A percentile compares a stretch with the other conserved stretches of the same genome.
Conservation (phyloP, 2,797 vertebrate species). For the Oreonectes daqikongensis region DNA sequence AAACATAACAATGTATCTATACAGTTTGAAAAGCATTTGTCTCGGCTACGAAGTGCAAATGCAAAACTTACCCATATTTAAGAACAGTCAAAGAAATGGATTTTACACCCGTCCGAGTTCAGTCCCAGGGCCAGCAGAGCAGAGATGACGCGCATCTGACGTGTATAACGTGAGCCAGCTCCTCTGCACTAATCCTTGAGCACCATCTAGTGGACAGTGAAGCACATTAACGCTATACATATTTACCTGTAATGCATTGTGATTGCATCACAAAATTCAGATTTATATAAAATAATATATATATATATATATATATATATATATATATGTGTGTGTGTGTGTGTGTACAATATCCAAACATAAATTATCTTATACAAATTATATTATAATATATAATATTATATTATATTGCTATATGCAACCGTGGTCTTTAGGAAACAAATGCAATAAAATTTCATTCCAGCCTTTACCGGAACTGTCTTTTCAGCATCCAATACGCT, state of each 20-base stretch:
- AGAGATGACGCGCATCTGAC: slow-evolving; percentile 25
- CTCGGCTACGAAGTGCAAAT: background rate
- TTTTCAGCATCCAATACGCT: slow-evolving; percentile 8
- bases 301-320: too few species aligned
- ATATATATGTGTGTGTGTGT: background rate
- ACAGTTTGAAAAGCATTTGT: too few species aligned
- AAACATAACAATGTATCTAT: background rate
- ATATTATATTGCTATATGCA: background rate
- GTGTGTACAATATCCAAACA: background rate
- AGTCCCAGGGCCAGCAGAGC: slow-evolving; percentile 16
- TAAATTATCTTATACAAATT: background rate
- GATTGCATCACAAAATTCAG: too few species aligned
- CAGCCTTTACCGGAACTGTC: background rate
- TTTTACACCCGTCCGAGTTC: background rate
- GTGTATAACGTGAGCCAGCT: background rate
- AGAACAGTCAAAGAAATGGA: background rate
- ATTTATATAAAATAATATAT: too few species aligned
- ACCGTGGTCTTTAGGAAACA: background rate
- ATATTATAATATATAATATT: background rate
- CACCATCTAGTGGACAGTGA: slow-evolving; percentile 25
- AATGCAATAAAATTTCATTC: background rate
- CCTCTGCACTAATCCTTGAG: too few species aligned
- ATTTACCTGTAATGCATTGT: background rate
- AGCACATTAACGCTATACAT: background rate
- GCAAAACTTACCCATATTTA: slow-evolving; percentile 28